Evolutionary conservation across 2,113 vertebrate species (phyloP), one percentile per base, ranked within the genome.

Genomic region (Hassar affinis): DNA sequence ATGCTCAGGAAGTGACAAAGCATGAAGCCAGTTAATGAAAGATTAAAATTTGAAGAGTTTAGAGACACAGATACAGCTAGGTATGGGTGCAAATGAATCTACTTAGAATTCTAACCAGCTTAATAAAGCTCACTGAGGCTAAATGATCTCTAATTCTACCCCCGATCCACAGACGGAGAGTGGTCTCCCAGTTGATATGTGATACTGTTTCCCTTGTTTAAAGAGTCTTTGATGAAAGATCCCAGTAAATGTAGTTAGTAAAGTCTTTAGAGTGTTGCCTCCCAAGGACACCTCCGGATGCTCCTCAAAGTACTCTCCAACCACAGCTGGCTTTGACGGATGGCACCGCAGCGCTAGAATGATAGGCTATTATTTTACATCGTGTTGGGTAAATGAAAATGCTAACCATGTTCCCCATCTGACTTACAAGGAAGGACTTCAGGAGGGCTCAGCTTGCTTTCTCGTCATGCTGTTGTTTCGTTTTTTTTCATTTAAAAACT

Each of bases 291-390:
- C 87, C 88, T 30, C 42, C 85, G 83, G 76, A 57, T 22, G 72
- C 54, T 64, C 89, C 89, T 92, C 88, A 42, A 81, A 80, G 87
- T 76, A n/a, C 84, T 30, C 88, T 84, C 85, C 90, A 86, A 86
- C 90, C 86, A 1, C 82, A 77, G 57, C 75, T 25, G 90, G 88
- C 85, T 93, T 90, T 95, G 94, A 94, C 89, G 88, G 92, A 95
- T 94, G 92, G 91, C 87, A 88, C 88, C 75, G 61, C 88, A 42
- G 78, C 85, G 87, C 33, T 84, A 33, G 87, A 93, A 90, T 94
- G 94, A 95, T 93, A 90, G 93, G 91, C 92, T 92, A 94, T 94
- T 93, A 95, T 94, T 94, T 94, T 90, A 92, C 92, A 93, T 93
- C 94, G 92, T 92, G 93, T 93, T 89, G 92, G 90, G 93, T 92